phyloP scores from a whole-genome alignment of 2,113 vertebrate genomes.

The Cavia aperea region DNA sequence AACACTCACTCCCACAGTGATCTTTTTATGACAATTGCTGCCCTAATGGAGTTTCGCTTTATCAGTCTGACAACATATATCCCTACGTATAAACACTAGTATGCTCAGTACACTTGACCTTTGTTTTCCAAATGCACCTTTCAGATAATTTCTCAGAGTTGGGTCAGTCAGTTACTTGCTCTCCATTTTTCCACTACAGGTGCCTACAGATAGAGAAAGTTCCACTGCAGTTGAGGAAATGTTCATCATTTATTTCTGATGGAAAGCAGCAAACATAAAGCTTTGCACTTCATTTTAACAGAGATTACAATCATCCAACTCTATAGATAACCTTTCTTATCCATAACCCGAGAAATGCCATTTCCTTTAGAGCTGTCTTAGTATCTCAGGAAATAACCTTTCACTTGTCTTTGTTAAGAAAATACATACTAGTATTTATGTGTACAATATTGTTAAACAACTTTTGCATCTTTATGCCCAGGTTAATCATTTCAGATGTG shows the following conservation, averaged over 20 bases:
- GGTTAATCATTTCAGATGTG: not conserved
- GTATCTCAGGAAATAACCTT: not conserved
- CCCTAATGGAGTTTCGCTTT: not conserved
- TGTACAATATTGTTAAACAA: not conserved
- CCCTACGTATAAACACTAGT: not conserved
- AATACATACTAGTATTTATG: not conserved
- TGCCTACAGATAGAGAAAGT: not conserved
- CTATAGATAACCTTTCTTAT: not conserved
- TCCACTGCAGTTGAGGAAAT: not conserved
- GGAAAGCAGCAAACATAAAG: not conserved
- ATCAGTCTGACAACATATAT: not conserved
- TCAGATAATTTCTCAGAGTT: not conserved
- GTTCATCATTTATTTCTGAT: not conserved
- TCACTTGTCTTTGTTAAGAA: not conserved
- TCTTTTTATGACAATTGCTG: not conserved
- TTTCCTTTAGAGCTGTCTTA: not conserved
- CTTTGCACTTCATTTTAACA: not conserved
- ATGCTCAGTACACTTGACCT: not conserved
- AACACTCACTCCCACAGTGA: not conserved
- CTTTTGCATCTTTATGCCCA: not conserved
- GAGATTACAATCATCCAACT: not conserved
- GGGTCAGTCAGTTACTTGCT: not conserved
- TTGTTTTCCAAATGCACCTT: no score
- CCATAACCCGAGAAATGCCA: not conserved
- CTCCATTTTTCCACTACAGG: not conserved